phyloP scores from a whole-genome alignment of 2,113 vertebrate species.

The Sula dactylatra region DNA sequence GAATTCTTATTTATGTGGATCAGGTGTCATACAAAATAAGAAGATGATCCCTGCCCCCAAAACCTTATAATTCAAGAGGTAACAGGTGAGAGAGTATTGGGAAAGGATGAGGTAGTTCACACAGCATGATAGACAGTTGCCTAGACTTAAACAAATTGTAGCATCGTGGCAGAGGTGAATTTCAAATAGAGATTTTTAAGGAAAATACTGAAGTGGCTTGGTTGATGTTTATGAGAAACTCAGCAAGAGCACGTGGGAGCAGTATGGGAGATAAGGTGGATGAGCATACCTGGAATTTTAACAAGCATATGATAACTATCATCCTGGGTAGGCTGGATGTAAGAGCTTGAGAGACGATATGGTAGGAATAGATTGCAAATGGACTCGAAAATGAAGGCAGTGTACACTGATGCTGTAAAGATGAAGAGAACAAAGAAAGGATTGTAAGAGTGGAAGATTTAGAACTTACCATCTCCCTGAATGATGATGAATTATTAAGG shows the following conservation, averaged over 20 bases:
- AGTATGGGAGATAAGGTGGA: not conserved
- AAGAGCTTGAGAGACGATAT: not conserved
- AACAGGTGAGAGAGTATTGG: not conserved
- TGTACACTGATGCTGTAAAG: not conserved
- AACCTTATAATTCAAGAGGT: not conserved
- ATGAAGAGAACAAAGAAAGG: not conserved
- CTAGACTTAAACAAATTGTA: not conserved
- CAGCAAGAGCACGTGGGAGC: not conserved
- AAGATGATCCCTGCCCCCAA: not conserved
- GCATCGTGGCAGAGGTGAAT: not conserved
- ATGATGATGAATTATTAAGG: conserved; percentile 6
- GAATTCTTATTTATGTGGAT: not conserved
- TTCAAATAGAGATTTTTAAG: not conserved
- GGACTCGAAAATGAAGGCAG: not conserved
- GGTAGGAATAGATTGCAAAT: not conserved
- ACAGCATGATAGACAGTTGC: not conserved
- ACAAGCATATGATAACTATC: not conserved
- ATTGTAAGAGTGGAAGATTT: not conserved
- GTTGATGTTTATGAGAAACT: not conserved
- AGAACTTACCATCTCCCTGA: not conserved
- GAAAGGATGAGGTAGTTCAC: not conserved
- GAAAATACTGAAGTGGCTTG: not conserved
- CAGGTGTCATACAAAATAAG: not conserved
- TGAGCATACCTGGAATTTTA: not conserved
- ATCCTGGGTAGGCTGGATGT: not conserved